A percentile compares a stretch with the other conserved stretches of the same genome.
Evolutionary conservation across 2,113 vertebrate species (phyloP).

Genomic region (Mirounga angustirostris): DNA sequence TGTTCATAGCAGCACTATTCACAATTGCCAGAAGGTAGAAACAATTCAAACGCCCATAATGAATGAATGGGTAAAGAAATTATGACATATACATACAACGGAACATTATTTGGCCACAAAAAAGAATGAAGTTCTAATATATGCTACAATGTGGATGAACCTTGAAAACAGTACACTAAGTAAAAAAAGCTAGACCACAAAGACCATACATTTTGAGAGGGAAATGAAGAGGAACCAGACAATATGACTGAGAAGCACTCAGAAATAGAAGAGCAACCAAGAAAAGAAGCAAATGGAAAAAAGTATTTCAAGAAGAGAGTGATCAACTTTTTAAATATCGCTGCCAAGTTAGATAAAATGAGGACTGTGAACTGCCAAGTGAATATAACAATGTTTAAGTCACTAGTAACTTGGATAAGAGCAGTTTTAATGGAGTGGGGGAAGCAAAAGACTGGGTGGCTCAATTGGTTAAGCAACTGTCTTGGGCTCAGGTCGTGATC

Average conservation of each 20-base stretch:
- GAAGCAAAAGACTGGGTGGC: not conserved
- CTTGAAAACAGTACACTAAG: not conserved
- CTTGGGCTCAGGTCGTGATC: not conserved
- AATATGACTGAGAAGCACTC: not conserved
- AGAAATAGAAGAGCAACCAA: not conserved
- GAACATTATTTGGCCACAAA: not conserved
- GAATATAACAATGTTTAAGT: not conserved
- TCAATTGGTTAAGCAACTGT: not conserved
- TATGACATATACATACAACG: not conserved
- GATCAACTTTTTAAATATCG: not conserved
- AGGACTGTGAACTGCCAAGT: not conserved
- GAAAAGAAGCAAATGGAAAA: not conserved
- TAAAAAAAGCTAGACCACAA: not conserved
- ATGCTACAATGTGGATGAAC: not conserved
- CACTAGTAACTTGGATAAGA: not conserved
- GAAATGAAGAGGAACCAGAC: constrained; percentile 5
- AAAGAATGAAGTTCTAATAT: not conserved
- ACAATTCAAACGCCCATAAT: not conserved
- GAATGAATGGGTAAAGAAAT: not conserved
- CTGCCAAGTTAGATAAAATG: not conserved
- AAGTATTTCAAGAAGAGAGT: not conserved
- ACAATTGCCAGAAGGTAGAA: not conserved
- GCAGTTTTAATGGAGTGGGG: not conserved
- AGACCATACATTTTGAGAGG: not conserved
- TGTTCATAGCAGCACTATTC: not conserved